phyloP scores from a whole-genome alignment of 2,888 invertebrate species.

The Mesorhabditis belari region DNA sequence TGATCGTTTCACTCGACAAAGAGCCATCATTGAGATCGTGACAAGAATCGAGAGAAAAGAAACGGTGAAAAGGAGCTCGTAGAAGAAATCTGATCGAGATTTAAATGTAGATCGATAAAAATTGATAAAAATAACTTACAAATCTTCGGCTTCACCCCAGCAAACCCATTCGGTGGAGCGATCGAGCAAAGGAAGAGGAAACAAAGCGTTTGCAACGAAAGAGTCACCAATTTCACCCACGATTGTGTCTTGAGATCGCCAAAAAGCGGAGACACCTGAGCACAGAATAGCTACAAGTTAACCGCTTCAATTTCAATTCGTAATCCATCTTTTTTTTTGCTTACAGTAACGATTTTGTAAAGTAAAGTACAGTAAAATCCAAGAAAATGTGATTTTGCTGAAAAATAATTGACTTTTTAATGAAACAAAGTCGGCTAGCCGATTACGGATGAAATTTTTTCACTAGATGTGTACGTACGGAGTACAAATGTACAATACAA shows the following conservation, averaged over 20 bases:
- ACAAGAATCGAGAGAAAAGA: conserved; percentile 38
- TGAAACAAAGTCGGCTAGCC: too few species aligned
- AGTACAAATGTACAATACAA: too few species aligned
- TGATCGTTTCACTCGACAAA: conserved; percentile 39
- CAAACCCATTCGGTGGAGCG: conserved; percentile 46
- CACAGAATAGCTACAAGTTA: too few species aligned
- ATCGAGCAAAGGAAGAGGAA: conserved; percentile 47
- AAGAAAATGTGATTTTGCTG: too few species aligned
- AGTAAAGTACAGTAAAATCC: too few species aligned
- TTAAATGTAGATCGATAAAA: too few species aligned
- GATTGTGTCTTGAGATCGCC: conserved; percentile 47
- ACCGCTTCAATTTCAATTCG: not conserved
- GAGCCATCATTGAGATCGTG: conserved; percentile 38
- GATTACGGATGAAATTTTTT: too few species aligned
- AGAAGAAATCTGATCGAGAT: conserved; percentile 49
- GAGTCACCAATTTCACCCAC: conserved; percentile 41
- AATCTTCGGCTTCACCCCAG: conserved; percentile 41
- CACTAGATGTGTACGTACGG: too few species aligned
- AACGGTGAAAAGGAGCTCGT: conserved; percentile 43
- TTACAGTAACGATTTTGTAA: too few species aligned
- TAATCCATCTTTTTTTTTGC: not conserved
- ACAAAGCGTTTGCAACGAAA: conserved; percentile 45
- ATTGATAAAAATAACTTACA: conserved; percentile 25
- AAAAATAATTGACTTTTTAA: too few species aligned
- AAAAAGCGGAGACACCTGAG: conserved; percentile 45